phyloP scores from a whole-genome alignment of 2,888 invertebrate genomes.

The Amphipyra berbera region DNA sequence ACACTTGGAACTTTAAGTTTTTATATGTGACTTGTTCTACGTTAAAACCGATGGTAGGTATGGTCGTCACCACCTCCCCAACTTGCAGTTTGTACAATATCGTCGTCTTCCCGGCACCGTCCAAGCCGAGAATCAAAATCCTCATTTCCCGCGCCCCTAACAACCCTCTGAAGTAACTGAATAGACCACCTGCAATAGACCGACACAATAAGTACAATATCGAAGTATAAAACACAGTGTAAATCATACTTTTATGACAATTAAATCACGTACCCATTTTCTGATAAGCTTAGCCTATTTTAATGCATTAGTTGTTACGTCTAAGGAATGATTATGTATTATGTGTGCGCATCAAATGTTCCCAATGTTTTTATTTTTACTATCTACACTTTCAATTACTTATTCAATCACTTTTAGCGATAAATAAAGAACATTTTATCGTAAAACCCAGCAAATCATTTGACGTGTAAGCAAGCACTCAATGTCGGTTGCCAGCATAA shows the following conservation, averaged over 20 bases:
- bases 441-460: conserved; percentile 68
- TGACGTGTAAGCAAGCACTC: conserved; percentile 81
- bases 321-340: conserved; percentile 72
- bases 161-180: conserved; percentile 98
- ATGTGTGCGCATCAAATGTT: conserved; percentile 64
- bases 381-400: conserved; percentile 60
- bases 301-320: conserved; percentile 80
- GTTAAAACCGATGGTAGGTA: conserved; percentile 99
- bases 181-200: conserved; percentile 94
- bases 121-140: conserved; percentile 98
- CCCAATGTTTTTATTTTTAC: conserved; percentile 53
- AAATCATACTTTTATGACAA: conserved; percentile 62
- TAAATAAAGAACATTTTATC: conserved; percentile 75
- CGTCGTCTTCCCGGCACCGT: conserved; percentile 99
- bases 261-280: conserved; percentile 83
- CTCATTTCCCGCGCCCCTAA: conserved; percentile 99
- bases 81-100: conserved; percentile 99
- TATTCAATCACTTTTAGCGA: conserved; percentile 62
- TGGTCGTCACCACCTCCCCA: conserved; percentile 99
- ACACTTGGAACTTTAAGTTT: conserved; percentile 99
- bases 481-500: conserved; percentile 63
- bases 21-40: conserved; percentile 99
- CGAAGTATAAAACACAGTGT: conserved; percentile 38
- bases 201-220: conserved; percentile 35
- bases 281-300: conserved; percentile 77